phyloP scores from a whole-genome alignment of 2,888 invertebrate species.

The Andrena flavipes region DNA sequence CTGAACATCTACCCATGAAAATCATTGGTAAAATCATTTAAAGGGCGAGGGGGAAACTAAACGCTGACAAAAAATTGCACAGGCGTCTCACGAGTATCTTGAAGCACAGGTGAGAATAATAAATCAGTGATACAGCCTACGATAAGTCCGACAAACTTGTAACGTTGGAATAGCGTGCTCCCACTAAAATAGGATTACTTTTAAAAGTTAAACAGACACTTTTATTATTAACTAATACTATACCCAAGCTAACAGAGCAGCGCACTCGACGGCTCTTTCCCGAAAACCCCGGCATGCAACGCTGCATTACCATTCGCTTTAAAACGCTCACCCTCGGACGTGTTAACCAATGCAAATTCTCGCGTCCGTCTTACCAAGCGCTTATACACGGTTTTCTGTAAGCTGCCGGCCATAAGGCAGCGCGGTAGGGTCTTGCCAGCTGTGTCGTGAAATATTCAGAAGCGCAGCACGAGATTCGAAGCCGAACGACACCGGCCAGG shows the following conservation, averaged over 20 bases:
- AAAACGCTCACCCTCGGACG: neutral
- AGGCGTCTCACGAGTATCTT: too few relatives aligned
- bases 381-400: slow-evolving; percentile 22
- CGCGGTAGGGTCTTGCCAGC: slow-evolving; percentile 57
- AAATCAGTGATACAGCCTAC: too few relatives aligned
- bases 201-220: too few relatives aligned
- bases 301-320: neutral
- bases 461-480: slow-evolving; percentile 53
- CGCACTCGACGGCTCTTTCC: too few relatives aligned
- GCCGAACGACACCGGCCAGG: slow-evolving; percentile 53
- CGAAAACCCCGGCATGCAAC: neutral
- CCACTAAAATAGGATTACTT: too few relatives aligned
- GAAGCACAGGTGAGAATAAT: too few relatives aligned
- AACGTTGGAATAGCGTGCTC: too few relatives aligned
- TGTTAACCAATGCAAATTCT: slow-evolving; percentile 17
- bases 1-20: neutral
- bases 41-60: neutral
- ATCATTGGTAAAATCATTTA: neutral
- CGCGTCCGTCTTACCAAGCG: neutral
- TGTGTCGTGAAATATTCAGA: slow-evolving; percentile 69
- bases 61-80: neutral
- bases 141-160: too few relatives aligned
- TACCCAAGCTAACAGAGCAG: too few relatives aligned
- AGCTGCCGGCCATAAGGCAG: slow-evolving; percentile 53
- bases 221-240: too few relatives aligned